Base-by-base conservation (phyloP, 2,797 vertebrate genomes). In the Fistularia tabacaria region DNA sequence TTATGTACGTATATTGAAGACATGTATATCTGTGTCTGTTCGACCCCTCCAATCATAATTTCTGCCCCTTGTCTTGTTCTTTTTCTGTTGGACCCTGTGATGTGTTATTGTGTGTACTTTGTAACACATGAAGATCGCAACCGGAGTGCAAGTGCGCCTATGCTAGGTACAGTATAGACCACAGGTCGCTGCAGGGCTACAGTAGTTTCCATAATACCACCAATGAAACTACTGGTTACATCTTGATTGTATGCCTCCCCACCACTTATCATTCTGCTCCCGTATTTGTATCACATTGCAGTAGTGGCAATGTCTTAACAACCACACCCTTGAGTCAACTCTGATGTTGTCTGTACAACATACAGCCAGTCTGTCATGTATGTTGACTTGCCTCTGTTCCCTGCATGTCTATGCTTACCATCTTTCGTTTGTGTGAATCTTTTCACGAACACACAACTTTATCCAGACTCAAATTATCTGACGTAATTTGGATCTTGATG, bases 121-220 rank as follows among this genome's bases (percentile, higher is more conserved):
- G 79, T 93, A 85, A 92, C 90, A 74, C 89, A 89, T 90, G 94
- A 96, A 98, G 94, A 97, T 85, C 94, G 94, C 93, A 92, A 90
- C 87, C 91, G 93, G 90, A 97, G 95, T 92, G 95, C 93, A 40
- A 96, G 95, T 80, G 95, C 94, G 60, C 95, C 94, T 72, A 91
- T 93, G 71, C 87, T 98, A 97, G 95, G 94, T 97, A 96, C 81
- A 83, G 94, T 95, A 94, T 83, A 53, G 86, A 84, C 66, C 66
- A 75, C 90, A 87, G 92, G 87, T 75, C 59, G 7, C 14, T 57
- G 54, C 51, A 76, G 75, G 78, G 77, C 76, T 70, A 56, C 62
- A 51, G 82, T 64, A 73, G 83, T 79, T 79, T 64, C 58, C 51
- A 54, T 59, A 63, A 71, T 69, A 67, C 51, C 51, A 14, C 3